Base-by-base conservation (phyloP, 2,888 invertebrate species). In the Matsumyia berberina region DNA sequence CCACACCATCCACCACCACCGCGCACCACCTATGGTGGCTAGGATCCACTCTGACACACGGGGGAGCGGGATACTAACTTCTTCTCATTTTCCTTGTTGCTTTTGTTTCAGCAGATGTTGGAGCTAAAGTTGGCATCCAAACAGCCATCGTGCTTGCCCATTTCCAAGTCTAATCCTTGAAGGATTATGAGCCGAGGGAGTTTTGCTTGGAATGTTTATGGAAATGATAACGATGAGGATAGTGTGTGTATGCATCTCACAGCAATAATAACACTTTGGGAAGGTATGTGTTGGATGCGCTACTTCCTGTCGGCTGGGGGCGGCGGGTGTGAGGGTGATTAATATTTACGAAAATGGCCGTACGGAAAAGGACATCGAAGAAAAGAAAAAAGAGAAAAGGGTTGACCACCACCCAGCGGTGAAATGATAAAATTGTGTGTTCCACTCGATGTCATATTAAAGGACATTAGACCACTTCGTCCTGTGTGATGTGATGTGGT, bases 181-280 rank as follows among this genome's bases (percentile, higher is more conserved):
- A 85, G 85, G 85, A 85, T 85, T 85, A 76, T 76, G 80, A 80
- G 80, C 31, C 57, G 74, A 64, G 67, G 79, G 79, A 64, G 73
- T 77, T 64, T 9, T 37, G 42, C 33, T 37, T 44, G 42, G 67
- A 74, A 58, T 11, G 74, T 53, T 80, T 80, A 80, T 76, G 74
- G 80, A 69, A 73, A 73, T 80, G 74, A 79, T 74, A 69, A 80
- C 74, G 74, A 74, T 64, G 83, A 70, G 57, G 73, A 58, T 74
- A 31, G 70, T 70, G 29, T 55, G 35, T 44, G 57, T 74, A 31
- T 78, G 78, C 64, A 57, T 82, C 64, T 57, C 37, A n/a, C 31
- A 37, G 49, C 67, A 42, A 67, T 67, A 67, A 67, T 67, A 55
- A 67, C 53, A 67, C 67, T 67, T 72, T 35, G 57, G 33, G 31